Conservation (phyloP, 2,797 vertebrate genomes). For the Coregonus ussuriensis region DNA sequence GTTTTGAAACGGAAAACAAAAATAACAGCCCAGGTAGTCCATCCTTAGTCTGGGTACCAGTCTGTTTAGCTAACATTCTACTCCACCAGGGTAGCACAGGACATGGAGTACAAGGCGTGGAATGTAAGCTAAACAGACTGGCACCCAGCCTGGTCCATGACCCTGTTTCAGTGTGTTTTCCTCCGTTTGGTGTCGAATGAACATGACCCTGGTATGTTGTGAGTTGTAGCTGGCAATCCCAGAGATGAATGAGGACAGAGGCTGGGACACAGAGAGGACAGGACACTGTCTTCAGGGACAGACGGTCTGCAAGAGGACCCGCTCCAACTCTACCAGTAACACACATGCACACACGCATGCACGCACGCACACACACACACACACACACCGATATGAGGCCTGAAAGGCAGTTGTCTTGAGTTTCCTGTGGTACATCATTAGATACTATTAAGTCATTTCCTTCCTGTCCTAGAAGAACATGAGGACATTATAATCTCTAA, state of each 20-base stretch:
- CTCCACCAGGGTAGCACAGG: too few species aligned
- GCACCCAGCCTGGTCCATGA: too few species aligned
- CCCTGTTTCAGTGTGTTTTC: too few species aligned
- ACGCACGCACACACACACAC: conserved; percentile 8
- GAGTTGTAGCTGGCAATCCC: conserved; percentile 66
- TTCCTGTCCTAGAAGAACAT: conserved; percentile 6
- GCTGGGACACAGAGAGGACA: conserved; percentile 47
- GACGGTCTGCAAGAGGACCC: conserved; percentile 72
- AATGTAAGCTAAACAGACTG: too few species aligned
- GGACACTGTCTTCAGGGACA: conserved; percentile 65
- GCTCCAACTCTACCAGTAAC: conserved; percentile 86
- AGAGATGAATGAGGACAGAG: conserved; percentile 60
- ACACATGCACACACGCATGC: not conserved
- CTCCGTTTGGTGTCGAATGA: too few species aligned
- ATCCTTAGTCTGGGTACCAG: too few species aligned
- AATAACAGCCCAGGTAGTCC: too few species aligned
- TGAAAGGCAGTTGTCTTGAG: not conserved
- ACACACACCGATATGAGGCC: not conserved
- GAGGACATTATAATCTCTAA: not conserved
- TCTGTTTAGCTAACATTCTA: too few species aligned
- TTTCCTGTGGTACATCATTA: not conserved
- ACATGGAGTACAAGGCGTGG: too few species aligned
- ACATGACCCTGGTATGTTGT: conserved; percentile 12
- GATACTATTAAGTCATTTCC: not conserved
- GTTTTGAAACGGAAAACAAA: too few species aligned